phyloP scores from a whole-genome alignment of 1,140 invertebrate genomes.

The Gonatopus flavifemur region DNA sequence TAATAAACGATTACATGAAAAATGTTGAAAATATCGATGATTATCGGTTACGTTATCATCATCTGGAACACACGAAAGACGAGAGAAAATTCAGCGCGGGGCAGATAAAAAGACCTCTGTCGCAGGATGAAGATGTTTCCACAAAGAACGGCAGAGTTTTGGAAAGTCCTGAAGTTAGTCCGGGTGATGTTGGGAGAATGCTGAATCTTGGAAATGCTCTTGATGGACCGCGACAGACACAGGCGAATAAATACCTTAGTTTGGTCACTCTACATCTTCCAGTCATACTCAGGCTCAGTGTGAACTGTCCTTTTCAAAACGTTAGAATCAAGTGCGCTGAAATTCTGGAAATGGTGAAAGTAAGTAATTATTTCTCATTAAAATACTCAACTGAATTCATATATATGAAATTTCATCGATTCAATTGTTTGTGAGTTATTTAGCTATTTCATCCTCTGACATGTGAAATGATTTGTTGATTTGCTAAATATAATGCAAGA shows the following conservation, averaged over 20 bases:
- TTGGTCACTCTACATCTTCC: slow-evolving; percentile 62
- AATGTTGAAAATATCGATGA: slow-evolving; percentile 33
- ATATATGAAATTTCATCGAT: too few relatives aligned
- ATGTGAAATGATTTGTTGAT: too few relatives aligned
- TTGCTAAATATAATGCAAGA: too few relatives aligned
- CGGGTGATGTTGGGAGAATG: slow-evolving; percentile 55
- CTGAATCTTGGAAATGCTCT: slow-evolving; percentile 54
- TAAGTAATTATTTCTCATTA: slow-evolving; percentile 35
- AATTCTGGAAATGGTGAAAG: slow-evolving; percentile 62
- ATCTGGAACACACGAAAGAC: slow-evolving; percentile 36
- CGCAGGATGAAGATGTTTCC: slow-evolving; percentile 49
- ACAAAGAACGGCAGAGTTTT: slow-evolving; percentile 41
- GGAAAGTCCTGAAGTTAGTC: slow-evolving; percentile 47
- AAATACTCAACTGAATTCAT: too few relatives aligned
- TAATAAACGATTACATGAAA: slow-evolving; percentile 12
- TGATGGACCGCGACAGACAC: slow-evolving; percentile 53
- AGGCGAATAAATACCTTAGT: slow-evolving; percentile 58
- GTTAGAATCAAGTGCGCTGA: slow-evolving; percentile 62
- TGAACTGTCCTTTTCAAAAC: slow-evolving; percentile 63
- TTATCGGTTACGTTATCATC: slow-evolving; percentile 43
- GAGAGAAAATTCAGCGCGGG: slow-evolving; percentile 45
- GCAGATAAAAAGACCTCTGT: slow-evolving; percentile 49
- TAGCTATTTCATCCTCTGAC: too few relatives aligned
- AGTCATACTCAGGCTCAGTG: slow-evolving; percentile 61
- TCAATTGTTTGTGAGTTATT: too few relatives aligned